Evolutionary conservation across 2,797 vertebrate species (phyloP), one percentile per base, ranked within the genome.

Genomic region (Galago senegalensis): DNA sequence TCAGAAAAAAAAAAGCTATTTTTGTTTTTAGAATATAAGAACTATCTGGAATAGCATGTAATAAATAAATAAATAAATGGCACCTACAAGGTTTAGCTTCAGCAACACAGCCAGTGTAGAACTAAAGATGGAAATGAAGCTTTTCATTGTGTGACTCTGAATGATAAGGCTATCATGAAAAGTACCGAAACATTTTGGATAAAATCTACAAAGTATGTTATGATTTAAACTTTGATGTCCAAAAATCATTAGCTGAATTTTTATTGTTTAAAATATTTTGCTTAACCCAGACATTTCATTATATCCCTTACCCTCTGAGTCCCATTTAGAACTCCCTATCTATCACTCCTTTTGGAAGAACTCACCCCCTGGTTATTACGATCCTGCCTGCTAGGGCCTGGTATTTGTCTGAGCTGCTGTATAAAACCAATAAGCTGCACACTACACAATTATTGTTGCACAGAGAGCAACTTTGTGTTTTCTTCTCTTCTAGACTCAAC

Each of bases 231-330:
- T 81, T 79, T 40, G 25, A 23, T 72, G 21, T 86, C 56, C 34
- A 88, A 87, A 93, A 58, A 31, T 70, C 77, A 93, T 90, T 29
- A 65, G 46, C 20, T 67, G 79, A 82, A 70, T 63, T 91, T 92
- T 94, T 76, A 61, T 80, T 82, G 17, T 75, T 87, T 46, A 91
- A 91, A 95, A 84, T 65, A 76, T 11, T 83, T 82, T 25, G 91
- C 25, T 70, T 84, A 84, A 61, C 18, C 29, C 60, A 73, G 34
- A 77, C n/a, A 72, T 18, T 61, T 72, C 6, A 7, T 49, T 31
- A 34, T 21, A 31, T 81, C 72, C 37, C n/a, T 83, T 82, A n/a
- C 9, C 46, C 69, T 86, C 4, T 65, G 29, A 53, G 37, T 21
- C 31, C 46, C 46, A 34, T 18, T 23, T 5, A 29, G 65, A 17